Evolutionary conservation across 1,140 invertebrate species (phyloP).

Genomic region (Nephila pilipes): DNA sequence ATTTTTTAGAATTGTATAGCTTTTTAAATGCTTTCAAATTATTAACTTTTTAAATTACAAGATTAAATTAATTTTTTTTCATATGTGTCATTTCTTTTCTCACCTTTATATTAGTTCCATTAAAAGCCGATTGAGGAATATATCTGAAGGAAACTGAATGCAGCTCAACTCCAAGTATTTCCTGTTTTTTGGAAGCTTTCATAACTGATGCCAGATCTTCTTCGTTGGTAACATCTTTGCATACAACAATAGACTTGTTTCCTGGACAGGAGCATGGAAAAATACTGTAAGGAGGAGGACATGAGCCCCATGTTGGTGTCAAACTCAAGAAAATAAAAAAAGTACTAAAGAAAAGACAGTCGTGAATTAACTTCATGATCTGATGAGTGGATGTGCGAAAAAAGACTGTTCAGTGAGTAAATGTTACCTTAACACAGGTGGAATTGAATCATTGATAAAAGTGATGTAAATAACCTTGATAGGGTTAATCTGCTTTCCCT

Average conservation of each 20-base stretch:
- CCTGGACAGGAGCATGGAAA: background rate
- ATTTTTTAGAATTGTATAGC: no score
- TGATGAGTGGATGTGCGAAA: background rate
- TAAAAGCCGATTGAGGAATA: background rate
- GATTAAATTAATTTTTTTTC: no score
- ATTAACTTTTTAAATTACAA: no score
- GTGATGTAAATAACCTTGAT: background rate
- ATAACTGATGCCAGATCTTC: background rate
- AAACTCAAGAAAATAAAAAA: background rate
- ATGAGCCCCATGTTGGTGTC: background rate
- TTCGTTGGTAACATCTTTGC: background rate
- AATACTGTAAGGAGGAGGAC: background rate
- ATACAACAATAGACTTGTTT: background rate
- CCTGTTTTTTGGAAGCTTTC: background rate
- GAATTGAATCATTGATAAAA: background rate
- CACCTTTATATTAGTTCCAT: slow-evolving; percentile 19
- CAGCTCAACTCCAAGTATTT: background rate
- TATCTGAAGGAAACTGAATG: background rate
- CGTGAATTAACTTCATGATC: background rate
- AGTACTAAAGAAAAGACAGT: background rate
- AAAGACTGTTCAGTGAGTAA: background rate
- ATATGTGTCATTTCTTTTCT: background rate
- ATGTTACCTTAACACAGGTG: background rate
- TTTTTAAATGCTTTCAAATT: no score
- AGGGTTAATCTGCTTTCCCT: background rate